Evolutionary conservation across 2,113 vertebrate species (phyloP), one percentile per base, ranked within the genome.

Genomic region (Nettapus auritus): DNA sequence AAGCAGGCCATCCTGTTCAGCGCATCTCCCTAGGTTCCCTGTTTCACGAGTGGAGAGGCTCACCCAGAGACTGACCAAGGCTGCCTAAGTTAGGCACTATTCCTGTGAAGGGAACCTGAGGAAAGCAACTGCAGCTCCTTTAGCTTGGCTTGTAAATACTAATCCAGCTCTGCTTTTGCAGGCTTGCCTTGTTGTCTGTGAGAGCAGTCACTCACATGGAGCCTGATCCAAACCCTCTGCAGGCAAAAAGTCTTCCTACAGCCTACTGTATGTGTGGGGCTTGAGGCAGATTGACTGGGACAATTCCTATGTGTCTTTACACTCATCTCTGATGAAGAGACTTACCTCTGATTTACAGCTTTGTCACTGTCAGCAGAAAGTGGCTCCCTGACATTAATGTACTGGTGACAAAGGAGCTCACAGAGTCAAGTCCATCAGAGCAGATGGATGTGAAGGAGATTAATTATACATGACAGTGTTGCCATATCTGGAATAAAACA

Each of bases 361-460:
- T 75, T 53, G 40, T 87, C 56, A 62, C 73, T 86, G 86, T 57
- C 63, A 90, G 74, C 73, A 87, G 64, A 85, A 85, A 63, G 46
- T 53, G 57, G 11, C 13, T 89, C 11, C 22, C 52, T 76, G 74
- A 87, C 59, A 63, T 53, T 77, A 81, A 81, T 33, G 50, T 38
- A 34, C 68, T 1, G 0, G 31, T 84, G 82, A 87, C 55, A 63
- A 81, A 81, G 63, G 22, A 77, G 48, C 69, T 81, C 19, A 8
- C 36, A 59, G 26, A 80, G n/a, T 84, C 78, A 73, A 55, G 64
- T 82, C 69, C 21, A 50, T 81, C 74, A 87, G 31, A 63, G 22
- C 29, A 85, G 44, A 82, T 34, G 34, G n/a, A 77, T 77, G n/a
- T 69, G 31, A 60, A 88, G 36, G 36, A 66, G 29, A 67, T 89